Base-by-base conservation (phyloP, 2,797 vertebrate species). In the Parambassis ranga region DNA sequence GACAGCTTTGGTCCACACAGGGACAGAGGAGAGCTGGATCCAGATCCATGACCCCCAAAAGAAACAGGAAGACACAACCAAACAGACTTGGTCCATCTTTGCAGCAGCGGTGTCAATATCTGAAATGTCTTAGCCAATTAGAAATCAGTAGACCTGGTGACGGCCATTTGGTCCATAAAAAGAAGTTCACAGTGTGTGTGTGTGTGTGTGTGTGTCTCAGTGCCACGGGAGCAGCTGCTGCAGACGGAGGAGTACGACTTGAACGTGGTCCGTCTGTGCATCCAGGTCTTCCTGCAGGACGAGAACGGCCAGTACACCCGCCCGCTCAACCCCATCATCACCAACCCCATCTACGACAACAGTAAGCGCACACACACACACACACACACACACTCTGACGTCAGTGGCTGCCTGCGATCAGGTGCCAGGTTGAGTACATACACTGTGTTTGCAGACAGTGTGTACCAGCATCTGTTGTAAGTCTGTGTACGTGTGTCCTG, bases 321-420 rank as follows among this genome's bases (percentile, higher is more conserved):
- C 13, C 64, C 79, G 2, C 91, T 99, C 47, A 85, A 84, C 37
- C 97, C 98, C 35, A 79, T 98, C 15, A 90, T 98, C 71, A 98
- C 97, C 57, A 99, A 99, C 87, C 98, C 98, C 8, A 98, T 99
- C 90, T 99, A 96, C 33, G 98, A 99, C 87, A 99, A 90, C 83
- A 58, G 90, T 90, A 79, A 90, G 86, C 89, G 28, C 1, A 69
- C 1, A 4, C 11, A 11, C 22, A 7, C 10, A 0, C 1, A 5
- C 33, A 24, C 19, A 10, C 2, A 19, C 28, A 5, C 35, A 39
- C 8, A 4, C 1, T 10, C 22, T 16, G 22, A 31, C 4, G 1
- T 61, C 42, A 24, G n/a, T 10, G 10, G n/a, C 31, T 22, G 2
- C 15, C 27, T 18, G 16, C 47, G 24, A 13, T 41, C 19, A 58